Evolutionary conservation across 1,140 invertebrate genomes (phyloP), one percentile per base, ranked within the genome.

Genomic region (Dryas iulia): DNA sequence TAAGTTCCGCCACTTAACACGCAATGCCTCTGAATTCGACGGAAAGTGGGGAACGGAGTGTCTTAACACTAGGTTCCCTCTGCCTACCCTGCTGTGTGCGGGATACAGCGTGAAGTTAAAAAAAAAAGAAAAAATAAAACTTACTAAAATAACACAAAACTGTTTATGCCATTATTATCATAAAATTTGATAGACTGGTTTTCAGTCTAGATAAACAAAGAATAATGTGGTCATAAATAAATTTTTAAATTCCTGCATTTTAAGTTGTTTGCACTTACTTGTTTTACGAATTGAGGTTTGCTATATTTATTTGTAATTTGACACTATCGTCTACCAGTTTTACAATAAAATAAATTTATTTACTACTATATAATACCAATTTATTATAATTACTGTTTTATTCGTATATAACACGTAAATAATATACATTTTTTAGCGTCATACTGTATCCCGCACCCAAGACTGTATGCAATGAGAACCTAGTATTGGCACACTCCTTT

Each of bases 241-340:
- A 6, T 47, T 47, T 47, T 47, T 21, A 47, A 47, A 47, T 47
- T 47, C 39, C 39, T 47, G 39, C 39, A 47, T 47, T 47, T 47
- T 47, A 47, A 47, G 39, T 47, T 21, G 8, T 47, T 47, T 10
- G 39, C 39, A 47, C 39, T 47, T 18, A 47, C 39, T 47, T 47
- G 39, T 47, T 47, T 47, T 11, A 7, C 21, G 33, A 35, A 47
- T 47, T 18, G 39, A 47, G 18, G 39, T 47, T 47, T 47, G 39
- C 2, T 47, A 47, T 47, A 10, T 47, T 21, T 47, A 47, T 47
- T 47, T 18, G 39, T 47, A 47, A 47, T 47, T 18, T 47, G 7
- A 47, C 39, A 47, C 39, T 47, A 8, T 47, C 39, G n/a, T 47
- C 7, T 47, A 21, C 2, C 39, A 18, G 1, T 21, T 18, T 18